Percentiles rank a stretch among this genome's conserved stretches.
phyloP scores from a whole-genome alignment of 2,888 invertebrate genomes.

The Euzophera pinguis region DNA sequence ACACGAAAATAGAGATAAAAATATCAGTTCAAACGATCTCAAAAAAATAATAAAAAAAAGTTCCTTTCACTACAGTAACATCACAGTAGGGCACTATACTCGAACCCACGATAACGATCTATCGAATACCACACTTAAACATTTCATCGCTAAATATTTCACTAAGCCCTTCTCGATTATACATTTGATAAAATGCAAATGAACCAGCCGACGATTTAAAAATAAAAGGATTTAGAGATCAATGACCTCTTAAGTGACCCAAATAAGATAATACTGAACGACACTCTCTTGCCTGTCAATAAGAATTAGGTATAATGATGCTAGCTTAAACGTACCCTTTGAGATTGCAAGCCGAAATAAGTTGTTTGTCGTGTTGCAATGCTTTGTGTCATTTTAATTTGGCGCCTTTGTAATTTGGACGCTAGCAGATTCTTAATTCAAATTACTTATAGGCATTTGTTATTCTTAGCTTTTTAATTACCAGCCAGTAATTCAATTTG shows the following conservation, averaged over 20 bases:
- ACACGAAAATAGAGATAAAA: no score
- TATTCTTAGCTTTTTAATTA: no score
- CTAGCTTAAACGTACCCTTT: slow-evolving; percentile 13
- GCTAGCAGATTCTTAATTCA: background rate
- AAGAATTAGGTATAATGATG: slow-evolving; percentile 69
- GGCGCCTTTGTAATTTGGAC: background rate
- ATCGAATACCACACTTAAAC: slow-evolving; percentile 49
- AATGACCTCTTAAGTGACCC: slow-evolving; percentile 68
- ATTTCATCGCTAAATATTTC: slow-evolving; percentile 70
- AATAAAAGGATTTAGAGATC: slow-evolving; percentile 69
- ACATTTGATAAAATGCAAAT: slow-evolving; percentile 72
- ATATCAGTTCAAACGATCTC: background rate
- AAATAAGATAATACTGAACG: slow-evolving; percentile 67
- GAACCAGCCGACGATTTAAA: slow-evolving; percentile 59
- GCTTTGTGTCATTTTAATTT: slow-evolving; percentile 1
- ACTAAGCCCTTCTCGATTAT: slow-evolving; percentile 68
- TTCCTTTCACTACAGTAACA: background rate
- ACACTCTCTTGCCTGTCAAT: slow-evolving; percentile 60
- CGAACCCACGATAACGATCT: slow-evolving; percentile 32
- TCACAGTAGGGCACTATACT: slow-evolving; percentile 1
- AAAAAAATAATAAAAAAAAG: background rate
- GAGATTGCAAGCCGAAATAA: slow-evolving; percentile 10
- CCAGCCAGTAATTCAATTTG: no score
- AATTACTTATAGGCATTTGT: background rate
- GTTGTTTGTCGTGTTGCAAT: background rate